phyloP scores from a whole-genome alignment of 2,797 vertebrate species.

The Craterocephalus amniculus region DNA sequence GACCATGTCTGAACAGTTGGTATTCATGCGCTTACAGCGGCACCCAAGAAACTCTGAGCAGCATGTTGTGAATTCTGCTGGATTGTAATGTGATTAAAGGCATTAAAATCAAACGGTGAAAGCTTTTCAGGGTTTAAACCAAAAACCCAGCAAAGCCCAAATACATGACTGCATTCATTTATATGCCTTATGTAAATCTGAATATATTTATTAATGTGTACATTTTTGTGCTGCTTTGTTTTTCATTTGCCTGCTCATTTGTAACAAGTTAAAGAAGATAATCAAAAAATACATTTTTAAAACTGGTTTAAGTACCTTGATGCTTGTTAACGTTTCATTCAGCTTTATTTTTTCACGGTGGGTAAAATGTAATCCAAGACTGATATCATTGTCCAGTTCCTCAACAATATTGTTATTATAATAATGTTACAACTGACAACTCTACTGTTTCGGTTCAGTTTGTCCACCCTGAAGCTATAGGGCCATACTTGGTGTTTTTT shows the following conservation, averaged over 20 bases:
- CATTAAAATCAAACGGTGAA: constrained; percentile 23
- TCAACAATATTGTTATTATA: background rate
- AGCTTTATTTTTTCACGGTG: background rate
- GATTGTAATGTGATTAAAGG: constrained; percentile 9
- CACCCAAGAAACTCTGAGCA: constrained; percentile 1
- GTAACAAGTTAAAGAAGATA: background rate
- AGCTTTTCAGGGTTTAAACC: background rate
- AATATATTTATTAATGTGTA: constrained; percentile 58
- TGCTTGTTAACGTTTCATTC: background rate
- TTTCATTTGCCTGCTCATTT: constrained; percentile 14
- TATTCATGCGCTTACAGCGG: constrained; percentile 27
- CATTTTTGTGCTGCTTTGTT: constrained; percentile 23
- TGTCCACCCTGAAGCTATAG: background rate
- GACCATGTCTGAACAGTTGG: constrained; percentile 24
- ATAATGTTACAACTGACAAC: background rate
- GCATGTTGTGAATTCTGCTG: constrained; percentile 19
- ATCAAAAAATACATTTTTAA: constrained; percentile 6
- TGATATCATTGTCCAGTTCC: background rate
- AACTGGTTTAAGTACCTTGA: constrained; percentile 10
- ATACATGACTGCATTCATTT: background rate
- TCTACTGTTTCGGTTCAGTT: background rate
- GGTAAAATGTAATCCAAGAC: background rate
- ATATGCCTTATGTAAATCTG: constrained; percentile 26
- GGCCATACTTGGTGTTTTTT: no score
- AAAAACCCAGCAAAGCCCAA: background rate